Evolutionary conservation across 1,140 invertebrate genomes (phyloP).

Genomic region (Antheraea pernyi): DNA sequence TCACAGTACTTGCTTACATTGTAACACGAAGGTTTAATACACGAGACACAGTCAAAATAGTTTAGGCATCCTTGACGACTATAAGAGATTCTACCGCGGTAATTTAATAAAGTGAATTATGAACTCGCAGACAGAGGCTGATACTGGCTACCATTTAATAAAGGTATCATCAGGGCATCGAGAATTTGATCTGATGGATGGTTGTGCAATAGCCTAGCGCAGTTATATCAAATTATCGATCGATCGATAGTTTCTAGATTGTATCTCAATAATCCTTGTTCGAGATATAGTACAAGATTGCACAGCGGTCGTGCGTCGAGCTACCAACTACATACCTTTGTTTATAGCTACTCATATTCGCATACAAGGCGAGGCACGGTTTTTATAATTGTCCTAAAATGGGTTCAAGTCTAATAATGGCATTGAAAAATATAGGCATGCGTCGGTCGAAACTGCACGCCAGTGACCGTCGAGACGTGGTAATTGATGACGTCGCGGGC

Average conservation of each 20-base stretch:
- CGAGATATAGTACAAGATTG: slow-evolving; percentile 62
- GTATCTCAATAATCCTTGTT: slow-evolving; percentile 72
- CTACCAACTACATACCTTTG: slow-evolving; percentile 59
- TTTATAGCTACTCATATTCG: not conserved
- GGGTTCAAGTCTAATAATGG: slow-evolving; percentile 1
- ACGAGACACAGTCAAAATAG: not conserved
- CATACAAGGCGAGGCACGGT: not conserved
- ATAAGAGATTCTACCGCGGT: not conserved
- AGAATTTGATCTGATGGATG: slow-evolving; percentile 58
- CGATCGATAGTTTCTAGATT: slow-evolving; percentile 72
- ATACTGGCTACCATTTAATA: slow-evolving; percentile 66
- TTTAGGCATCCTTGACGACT: no score
- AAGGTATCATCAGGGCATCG: slow-evolving; percentile 59
- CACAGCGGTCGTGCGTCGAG: slow-evolving; percentile 42
- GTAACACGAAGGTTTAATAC: not conserved
- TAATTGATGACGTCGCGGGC: slow-evolving; percentile 77
- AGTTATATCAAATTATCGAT: slow-evolving; percentile 63
- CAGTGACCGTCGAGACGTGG: slow-evolving; percentile 67
- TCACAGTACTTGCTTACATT: not conserved
- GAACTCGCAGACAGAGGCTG: slow-evolving; percentile 26
- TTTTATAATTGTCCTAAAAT: not conserved
- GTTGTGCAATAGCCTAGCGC: slow-evolving; percentile 55
- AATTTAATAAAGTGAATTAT: slow-evolving; percentile 30
- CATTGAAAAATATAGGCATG: slow-evolving; percentile 56
- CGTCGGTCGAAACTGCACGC: slow-evolving; percentile 45